Evolutionary conservation across 2,113 vertebrate genomes (phyloP), one percentile per base, ranked within the genome.

Genomic region (Cyprinodon tularosa): DNA sequence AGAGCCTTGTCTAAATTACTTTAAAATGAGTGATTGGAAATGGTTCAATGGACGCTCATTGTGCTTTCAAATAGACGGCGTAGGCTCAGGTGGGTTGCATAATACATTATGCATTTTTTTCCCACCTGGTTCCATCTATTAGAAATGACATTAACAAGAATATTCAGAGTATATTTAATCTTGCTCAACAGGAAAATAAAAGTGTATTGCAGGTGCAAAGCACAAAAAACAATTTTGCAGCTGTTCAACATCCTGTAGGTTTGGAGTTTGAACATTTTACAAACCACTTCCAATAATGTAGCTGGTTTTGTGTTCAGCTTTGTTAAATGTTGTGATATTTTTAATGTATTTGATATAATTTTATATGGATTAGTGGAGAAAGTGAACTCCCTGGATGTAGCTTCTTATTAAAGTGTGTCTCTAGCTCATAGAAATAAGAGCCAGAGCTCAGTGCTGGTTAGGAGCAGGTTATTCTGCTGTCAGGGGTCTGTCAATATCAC

Each of bases 151-250:
- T 82, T 68, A 77, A 60, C 59, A 70, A 29, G 71, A 74, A 77
- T 59, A 62, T 70, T 76, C 62, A 62, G 62, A 75, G 76, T 80
- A 83, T 87, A 62, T 84, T 87, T 80, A 71, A 80, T 87, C 86
- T 76, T 4, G 62, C 65, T 60, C 48, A 62, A 61, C 64, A 29
- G 59, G 48, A 42, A 38, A 39, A 59, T 20, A 71, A 68, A 74
- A 66, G 39, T 11, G 11, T 17, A 15, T 62, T 2, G 38, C 77
- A 84, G 80, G 48, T 81, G 81, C 66, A 71, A 80, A 47, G 39
- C 4, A 1, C n/a, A 47, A 14, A 62, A 44, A 36, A 12, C 50
- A 5, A 64, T 39, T 12, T 53, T 67, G 60, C 81, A 84, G 74
- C 44, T 80, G 77, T 65, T 66, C 59, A 44, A n/a, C 50, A 68